A percentile compares a stretch with the other conserved stretches of the same genome.
These are phyloP conservation scores for Dioctria rufipes DNA, from an alignment of 2,888 invertebrate genomes.

Conservation along the genomic window DNA sequence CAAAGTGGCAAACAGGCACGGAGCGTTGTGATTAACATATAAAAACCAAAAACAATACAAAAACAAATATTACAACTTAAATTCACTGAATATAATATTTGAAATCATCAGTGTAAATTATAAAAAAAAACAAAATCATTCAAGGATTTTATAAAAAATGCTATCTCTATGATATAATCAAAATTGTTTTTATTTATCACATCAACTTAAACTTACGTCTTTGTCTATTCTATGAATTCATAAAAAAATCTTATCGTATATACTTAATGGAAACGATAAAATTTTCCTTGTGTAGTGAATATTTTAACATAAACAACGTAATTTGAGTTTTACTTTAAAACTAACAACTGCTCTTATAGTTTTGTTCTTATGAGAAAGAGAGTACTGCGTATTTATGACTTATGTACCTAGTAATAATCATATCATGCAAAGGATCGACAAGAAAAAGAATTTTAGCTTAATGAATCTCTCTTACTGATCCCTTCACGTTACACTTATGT, in stretches of 20 bases:
- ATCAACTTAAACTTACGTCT: constrained; percentile 49
- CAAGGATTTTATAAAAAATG: background rate
- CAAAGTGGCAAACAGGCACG: too few relatives aligned
- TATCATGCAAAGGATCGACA: background rate
- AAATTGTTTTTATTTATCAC: constrained; percentile 49
- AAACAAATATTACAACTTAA: too few relatives aligned
- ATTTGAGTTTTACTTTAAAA: constrained; percentile 28
- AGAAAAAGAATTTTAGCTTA: background rate
- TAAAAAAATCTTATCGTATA: constrained; percentile 47
- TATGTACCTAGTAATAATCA: constrained; percentile 28
- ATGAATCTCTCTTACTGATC: background rate
- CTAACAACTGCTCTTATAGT: constrained; percentile 35
- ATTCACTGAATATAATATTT: too few relatives aligned
- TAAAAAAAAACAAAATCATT: too few relatives aligned
- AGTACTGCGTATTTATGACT: constrained; percentile 40
- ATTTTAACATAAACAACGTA: constrained; percentile 30
- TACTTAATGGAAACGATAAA: constrained; percentile 40
- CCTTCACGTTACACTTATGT: constrained; percentile 14
- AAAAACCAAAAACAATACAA: too few relatives aligned
- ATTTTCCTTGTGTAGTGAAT: constrained; percentile 29
- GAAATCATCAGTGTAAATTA: too few relatives aligned
- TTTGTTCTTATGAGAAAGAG: constrained; percentile 31
- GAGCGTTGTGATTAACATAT: too few relatives aligned
- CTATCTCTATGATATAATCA: constrained; percentile 25
- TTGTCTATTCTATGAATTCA: constrained; percentile 40